These are phyloP conservation scores for Drosophila prostipennis DNA, from an alignment of 2,888 invertebrate species.

Conservation along the genomic window DNA sequence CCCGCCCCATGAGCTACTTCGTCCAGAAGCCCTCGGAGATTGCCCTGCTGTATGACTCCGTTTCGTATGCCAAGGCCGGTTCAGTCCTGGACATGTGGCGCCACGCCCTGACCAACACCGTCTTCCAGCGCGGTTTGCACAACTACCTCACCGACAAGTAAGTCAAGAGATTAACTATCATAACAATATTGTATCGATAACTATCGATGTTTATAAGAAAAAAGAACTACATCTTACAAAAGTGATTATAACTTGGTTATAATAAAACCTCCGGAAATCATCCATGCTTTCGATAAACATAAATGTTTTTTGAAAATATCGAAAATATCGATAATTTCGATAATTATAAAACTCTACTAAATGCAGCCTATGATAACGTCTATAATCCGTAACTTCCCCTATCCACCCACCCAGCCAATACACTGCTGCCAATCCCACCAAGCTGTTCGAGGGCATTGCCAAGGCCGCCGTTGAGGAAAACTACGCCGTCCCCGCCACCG, in stretches of 20 bases:
- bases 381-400: background rate
- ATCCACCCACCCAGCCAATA: conserved; percentile 57
- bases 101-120: conserved; percentile 74
- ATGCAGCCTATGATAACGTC: too few relatives aligned
- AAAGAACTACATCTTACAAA: too few relatives aligned
- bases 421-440: conserved; percentile 69
- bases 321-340: too few relatives aligned
- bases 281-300: too few relatives aligned
- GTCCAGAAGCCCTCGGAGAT: conserved; percentile 94
- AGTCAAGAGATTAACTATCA: conserved; percentile 18
- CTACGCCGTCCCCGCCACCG: conserved; percentile 80
- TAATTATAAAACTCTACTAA: too few relatives aligned
- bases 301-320: too few relatives aligned
- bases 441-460: conserved; percentile 74
- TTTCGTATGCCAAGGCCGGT: conserved; percentile 95
- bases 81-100: conserved; percentile 85
- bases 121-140: conserved; percentile 79
- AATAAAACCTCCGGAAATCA: too few relatives aligned
- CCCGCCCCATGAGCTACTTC: conserved; percentile 92
- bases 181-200: too few relatives aligned
- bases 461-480: conserved; percentile 71
- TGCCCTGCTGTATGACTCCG: conserved; percentile 91
- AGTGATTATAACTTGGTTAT: too few relatives aligned
- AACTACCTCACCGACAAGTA: conserved; percentile 80
- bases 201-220: too few relatives aligned